phyloP scores from a whole-genome alignment of 2,888 invertebrate species.

The Synergus itoensis region DNA sequence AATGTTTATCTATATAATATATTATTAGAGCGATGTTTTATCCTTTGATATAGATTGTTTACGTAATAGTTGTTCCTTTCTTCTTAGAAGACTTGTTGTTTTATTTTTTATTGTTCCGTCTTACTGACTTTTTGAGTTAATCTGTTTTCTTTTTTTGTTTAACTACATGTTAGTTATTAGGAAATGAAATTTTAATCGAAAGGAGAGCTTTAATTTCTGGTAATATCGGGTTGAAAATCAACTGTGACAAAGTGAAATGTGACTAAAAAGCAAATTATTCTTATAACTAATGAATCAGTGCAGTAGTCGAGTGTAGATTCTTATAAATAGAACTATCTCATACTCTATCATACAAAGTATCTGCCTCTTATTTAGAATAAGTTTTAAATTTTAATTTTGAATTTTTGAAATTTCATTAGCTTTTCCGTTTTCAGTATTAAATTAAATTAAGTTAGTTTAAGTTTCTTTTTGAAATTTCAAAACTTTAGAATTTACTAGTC shows the following conservation, averaged over 20 bases:
- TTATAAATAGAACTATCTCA: slow-evolving; percentile 48
- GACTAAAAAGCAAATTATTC: slow-evolving; percentile 64
- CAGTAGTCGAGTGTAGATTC: slow-evolving; percentile 56
- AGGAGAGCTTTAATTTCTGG: slow-evolving; percentile 25
- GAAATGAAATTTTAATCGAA: slow-evolving; percentile 1
- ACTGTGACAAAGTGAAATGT: slow-evolving; percentile 38
- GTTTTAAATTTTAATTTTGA: neutral
- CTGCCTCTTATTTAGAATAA: slow-evolving; percentile 45
- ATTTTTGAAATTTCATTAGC: slow-evolving; percentile 1
- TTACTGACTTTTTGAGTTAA: neutral
- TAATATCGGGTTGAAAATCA: slow-evolving; percentile 37
- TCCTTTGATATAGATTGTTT: slow-evolving; percentile 62
- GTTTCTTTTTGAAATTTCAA: neutral
- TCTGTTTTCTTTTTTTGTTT: neutral
- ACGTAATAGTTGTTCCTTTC: slow-evolving; percentile 19
- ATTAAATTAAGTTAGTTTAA: neutral
- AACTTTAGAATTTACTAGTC: neutral
- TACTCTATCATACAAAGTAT: slow-evolving; percentile 46
- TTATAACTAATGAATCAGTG: slow-evolving; percentile 63
- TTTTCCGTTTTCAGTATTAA: neutral
- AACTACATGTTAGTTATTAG: neutral
- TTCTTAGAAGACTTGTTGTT: slow-evolving; percentile 36
- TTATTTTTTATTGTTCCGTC: slow-evolving; percentile 25
- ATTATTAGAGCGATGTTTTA: slow-evolving; percentile 65
- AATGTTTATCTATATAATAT: slow-evolving; percentile 69